Evolutionary conservation across 2,113 vertebrate species (phyloP).

Genomic region (Sclerurus mexicanus): DNA sequence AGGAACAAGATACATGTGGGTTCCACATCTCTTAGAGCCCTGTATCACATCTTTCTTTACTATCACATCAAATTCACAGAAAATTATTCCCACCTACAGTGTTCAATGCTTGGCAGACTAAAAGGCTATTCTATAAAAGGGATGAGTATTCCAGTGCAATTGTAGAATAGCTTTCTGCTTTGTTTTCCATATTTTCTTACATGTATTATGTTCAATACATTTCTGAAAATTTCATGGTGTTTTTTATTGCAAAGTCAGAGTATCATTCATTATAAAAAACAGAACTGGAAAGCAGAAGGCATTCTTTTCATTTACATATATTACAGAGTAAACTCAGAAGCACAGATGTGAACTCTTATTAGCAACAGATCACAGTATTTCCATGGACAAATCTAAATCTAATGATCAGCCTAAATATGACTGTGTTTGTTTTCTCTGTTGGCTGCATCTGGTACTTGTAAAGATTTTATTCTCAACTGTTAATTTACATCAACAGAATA

Average conservation of each 20-base stretch:
- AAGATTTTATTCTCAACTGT: neutral
- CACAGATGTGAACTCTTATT: neutral
- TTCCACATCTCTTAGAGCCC: neutral
- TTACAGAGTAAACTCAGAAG: neutral
- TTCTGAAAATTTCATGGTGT: neutral
- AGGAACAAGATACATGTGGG: neutral
- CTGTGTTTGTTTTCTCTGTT: neutral
- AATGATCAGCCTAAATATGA: neutral
- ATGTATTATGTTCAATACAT: neutral
- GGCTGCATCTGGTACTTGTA: conserved; percentile 5
- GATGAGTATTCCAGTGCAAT: neutral
- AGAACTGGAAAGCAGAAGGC: neutral
- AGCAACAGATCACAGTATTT: neutral
- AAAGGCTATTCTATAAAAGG: neutral
- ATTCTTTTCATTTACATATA: neutral
- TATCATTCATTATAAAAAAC: neutral
- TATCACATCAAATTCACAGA: neutral
- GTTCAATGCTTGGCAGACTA: neutral
- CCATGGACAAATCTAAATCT: neutral
- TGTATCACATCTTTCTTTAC: neutral
- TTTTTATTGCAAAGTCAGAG: neutral
- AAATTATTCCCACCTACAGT: neutral
- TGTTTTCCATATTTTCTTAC: neutral
- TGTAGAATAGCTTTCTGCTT: neutral
- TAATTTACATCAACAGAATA: conserved; percentile 18